These are phyloP conservation scores for Mohoua ochrocephala DNA, from an alignment of 2,113 vertebrate genomes.

Conservation along the genomic window DNA sequence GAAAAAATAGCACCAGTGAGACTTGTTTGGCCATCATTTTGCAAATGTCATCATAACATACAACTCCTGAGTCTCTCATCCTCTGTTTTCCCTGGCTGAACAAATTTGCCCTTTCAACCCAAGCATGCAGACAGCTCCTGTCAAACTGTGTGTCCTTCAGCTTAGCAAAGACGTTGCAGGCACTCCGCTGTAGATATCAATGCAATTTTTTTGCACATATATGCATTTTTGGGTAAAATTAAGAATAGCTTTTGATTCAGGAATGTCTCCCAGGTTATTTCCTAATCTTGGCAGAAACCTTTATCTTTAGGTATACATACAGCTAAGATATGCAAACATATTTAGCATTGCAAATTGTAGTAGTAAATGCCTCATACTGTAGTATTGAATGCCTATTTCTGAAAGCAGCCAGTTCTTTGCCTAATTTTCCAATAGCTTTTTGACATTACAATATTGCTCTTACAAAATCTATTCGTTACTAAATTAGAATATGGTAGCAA, in stretches of 20 bases:
- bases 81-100: not conserved
- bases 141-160: not conserved
- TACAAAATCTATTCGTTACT: not conserved
- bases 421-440: not conserved
- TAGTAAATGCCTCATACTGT: not conserved
- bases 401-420: not conserved
- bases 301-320: not conserved
- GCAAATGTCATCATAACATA: not conserved
- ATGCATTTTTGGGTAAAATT: not conserved
- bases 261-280: not conserved
- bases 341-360: not conserved
- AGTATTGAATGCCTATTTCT: not conserved
- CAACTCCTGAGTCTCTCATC: not conserved
- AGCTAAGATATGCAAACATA: not conserved
- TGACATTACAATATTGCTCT: not conserved
- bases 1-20: not conserved
- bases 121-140: not conserved
- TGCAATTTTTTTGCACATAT: not conserved
- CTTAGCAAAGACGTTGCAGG: not conserved
- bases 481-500: not conserved
- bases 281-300: not conserved
- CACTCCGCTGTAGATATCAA: not conserved
- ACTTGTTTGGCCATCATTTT: not conserved
- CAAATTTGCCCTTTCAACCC: not conserved
- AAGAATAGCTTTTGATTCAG: not conserved